Base-by-base conservation (phyloP, 1,140 invertebrate species). In the Brachionus angularis region DNA sequence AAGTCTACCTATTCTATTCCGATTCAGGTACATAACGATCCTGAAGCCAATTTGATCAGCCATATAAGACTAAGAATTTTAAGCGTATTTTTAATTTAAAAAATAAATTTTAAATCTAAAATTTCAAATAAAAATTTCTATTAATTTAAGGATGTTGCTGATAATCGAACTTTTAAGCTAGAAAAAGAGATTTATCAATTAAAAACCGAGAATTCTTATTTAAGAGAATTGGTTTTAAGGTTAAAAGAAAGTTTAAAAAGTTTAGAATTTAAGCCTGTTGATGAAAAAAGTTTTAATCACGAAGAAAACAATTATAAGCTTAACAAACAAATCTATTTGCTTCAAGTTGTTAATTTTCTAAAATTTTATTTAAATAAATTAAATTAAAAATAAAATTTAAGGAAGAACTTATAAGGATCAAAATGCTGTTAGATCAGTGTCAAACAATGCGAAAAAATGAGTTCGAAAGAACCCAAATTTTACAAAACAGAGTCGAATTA, bases 401-500 rank as follows among this genome's bases (percentile, higher is more conserved):
- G 62, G 62, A 67, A 34, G 62, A 67, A 29, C 12, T 67, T 27
- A 50, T 67, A 29, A 23, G 62, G 27, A 25, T 47, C 0, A 67
- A 50, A 67, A 47, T 67, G 27, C 16, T 67, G 21, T 27, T 67
- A 5, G 62, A 67, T 33, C 42, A 67, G 31, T 16, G 62, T 50
- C 62, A 67, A 50, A 39, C 46, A 23, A 47, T 67, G 42, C 46
- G 62, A 67, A 67, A 67, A 47, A 29, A n/a, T n/a, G 62, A 67
- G 8, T 33, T 67, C 8, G 62, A 67, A 67, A 18, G 47, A 12
- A 67, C 31, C 33, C 62, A 67, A 67, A 34, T 47, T 18, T 67
- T 46, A 16, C 62, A 50, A 46, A 50, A 67, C 33, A 67, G 62
- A 29, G 39, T 67, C 8, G 53, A 58, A 39, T 12, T 58, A 12